Base-by-base conservation (phyloP, 2,888 invertebrate genomes). In the Dione vanillae region DNA sequence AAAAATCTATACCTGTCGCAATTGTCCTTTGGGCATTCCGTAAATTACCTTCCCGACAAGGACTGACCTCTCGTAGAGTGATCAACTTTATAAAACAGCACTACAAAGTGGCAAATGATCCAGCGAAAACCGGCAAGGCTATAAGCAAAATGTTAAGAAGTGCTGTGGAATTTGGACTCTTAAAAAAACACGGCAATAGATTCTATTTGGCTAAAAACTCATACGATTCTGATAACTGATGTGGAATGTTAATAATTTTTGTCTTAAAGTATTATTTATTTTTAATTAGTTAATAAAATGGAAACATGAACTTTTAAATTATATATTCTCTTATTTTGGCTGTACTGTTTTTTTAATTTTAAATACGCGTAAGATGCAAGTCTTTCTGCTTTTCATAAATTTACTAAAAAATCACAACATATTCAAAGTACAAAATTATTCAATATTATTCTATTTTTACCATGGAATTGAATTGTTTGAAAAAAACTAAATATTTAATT, bases 21-120 rank as follows among this genome's bases (percentile, higher is more conserved):
- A 85, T 89, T 27, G 82, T 89, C 0, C 77, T 88, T 0, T 88
- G 87, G 88, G 86, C 87, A 0, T 90, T 90, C 72, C 85, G 86
- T 77, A 82, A 84, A 66, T 76, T 89, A 2, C 84, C 85, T 2
- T 80, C 85, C 0, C 58, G 65, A 6, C 45, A 80, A 20, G 90
- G 90, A 0, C 76, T 90, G 0, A 88, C 89, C 1, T 86, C 89
- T 0, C 79, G 86, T 37, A 77, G 76, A 75, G 81, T 89, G 1
- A 89, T 89, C 40, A 76, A 74, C 16, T 89, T 85, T 65, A 62
- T 90, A 35, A 89, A 87, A 75, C 79, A 78, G 73, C 82, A 86
- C 74, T 87, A 82, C 73, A 82, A 76, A 68, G 75, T 82, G 0
- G 70, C 71, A 0, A 75, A 82, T 5, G 75, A 85, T 61, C 85